A percentile compares a stretch with the other conserved stretches of the same genome.
Evolutionary conservation across 2,113 vertebrate species (phyloP).

Genomic region (Python bivittatus): DNA sequence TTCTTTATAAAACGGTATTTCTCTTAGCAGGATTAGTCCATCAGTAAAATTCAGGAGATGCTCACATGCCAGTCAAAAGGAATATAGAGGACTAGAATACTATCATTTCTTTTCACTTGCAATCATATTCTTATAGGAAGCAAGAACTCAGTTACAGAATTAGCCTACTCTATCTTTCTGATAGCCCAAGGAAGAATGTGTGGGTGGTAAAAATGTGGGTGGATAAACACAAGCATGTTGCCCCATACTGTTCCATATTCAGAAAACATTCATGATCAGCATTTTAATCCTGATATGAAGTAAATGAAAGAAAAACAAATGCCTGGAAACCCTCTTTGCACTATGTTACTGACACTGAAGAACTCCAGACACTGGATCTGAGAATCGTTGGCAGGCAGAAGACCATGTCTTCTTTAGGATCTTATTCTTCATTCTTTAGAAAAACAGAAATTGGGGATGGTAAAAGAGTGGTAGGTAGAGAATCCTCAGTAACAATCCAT

Average conservation of each 20-base stretch:
- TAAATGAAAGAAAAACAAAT: constrained; percentile 14
- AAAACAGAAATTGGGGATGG: neutral
- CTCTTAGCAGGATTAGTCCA: neutral
- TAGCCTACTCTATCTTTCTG: constrained; percentile 8
- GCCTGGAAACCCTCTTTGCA: neutral
- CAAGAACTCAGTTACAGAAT: neutral
- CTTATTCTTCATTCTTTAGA: constrained; percentile 36
- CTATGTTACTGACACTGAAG: neutral
- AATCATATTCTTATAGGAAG: constrained; percentile 10
- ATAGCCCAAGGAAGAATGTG: neutral
- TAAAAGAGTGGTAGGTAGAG: neutral
- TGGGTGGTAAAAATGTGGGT: neutral
- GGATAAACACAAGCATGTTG: neutral
- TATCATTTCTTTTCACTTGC: neutral
- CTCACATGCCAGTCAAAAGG: neutral
- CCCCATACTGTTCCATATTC: neutral
- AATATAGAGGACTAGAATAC: neutral
- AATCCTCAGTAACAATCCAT: neutral
- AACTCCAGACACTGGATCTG: constrained; percentile 31
- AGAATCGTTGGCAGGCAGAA: constrained; percentile 16
- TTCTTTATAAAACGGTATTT: neutral
- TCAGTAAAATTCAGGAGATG: neutral
- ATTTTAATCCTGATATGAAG: constrained; percentile 21
- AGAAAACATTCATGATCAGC: constrained; percentile 4
- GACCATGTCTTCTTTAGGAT: neutral